These are phyloP conservation scores for Hyles lineata DNA, from an alignment of 2,888 invertebrate species.

Conservation along the genomic window DNA sequence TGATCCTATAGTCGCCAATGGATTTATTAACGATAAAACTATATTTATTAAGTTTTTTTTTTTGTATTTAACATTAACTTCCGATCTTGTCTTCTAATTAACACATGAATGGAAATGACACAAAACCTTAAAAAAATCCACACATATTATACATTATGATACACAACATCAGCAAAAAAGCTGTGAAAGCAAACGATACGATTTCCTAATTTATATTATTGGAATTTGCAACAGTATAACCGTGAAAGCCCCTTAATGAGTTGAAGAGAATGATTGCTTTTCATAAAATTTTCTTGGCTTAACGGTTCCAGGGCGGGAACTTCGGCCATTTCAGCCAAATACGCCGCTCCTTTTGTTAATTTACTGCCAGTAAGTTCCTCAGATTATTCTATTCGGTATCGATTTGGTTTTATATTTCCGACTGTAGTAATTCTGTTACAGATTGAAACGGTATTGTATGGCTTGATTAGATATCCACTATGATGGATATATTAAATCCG, in stretches of 20 bases:
- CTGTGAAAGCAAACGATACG: not conserved
- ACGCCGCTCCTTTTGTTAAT: conserved; percentile 8
- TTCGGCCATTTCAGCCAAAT: conserved; percentile 21
- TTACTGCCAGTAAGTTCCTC: conserved; percentile 9
- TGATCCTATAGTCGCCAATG: too few species aligned
- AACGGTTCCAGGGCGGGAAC: conserved; percentile 20
- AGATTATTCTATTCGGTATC: conserved; percentile 8
- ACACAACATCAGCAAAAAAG: not conserved
- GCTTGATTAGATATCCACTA: not conserved
- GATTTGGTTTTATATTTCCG: not conserved
- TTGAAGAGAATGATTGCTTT: conserved; percentile 26
- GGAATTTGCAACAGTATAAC: conserved; percentile 20
- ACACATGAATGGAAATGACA: too few species aligned
- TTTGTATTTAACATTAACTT: too few species aligned
- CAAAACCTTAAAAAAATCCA: too few species aligned
- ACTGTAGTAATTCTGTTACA: not conserved
- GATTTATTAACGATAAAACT: too few species aligned
- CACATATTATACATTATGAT: too few species aligned
- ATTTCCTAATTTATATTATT: conserved; percentile 13
- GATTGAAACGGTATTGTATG: not conserved
- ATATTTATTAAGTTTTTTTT: too few species aligned
- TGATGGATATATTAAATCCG: not conserved
- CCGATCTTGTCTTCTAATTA: too few species aligned
- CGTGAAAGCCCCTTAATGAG: conserved; percentile 16
- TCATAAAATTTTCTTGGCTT: conserved; percentile 30